These are phyloP conservation scores for Diachasma alloeum DNA, from an alignment of 1,140 invertebrate genomes.

Conservation along the genomic window DNA sequence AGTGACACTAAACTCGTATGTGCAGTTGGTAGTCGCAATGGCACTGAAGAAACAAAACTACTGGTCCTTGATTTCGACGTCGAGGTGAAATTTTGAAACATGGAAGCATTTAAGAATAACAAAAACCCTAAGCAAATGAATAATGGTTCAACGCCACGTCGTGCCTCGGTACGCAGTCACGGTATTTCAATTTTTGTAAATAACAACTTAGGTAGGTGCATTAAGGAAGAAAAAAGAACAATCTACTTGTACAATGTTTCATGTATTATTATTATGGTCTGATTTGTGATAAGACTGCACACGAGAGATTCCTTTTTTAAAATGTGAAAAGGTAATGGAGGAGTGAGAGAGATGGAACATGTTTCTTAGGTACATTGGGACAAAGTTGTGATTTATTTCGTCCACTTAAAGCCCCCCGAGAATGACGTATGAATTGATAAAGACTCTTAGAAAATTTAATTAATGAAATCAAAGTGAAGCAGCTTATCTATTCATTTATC, in stretches of 20 bases:
- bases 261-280: constrained; percentile 50
- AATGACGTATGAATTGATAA: not conserved
- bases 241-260: constrained; percentile 59
- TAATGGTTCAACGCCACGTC: constrained; percentile 24
- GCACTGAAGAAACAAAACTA: constrained; percentile 98
- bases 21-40: constrained; percentile 97
- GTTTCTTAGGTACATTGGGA: not conserved
- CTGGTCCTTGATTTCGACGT: constrained; percentile 97
- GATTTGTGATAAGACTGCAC: constrained; percentile 63
- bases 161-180: constrained; percentile 36
- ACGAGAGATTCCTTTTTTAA: constrained; percentile 32
- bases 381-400: too few species aligned
- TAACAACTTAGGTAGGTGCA: not conserved
- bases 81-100: constrained; percentile 65
- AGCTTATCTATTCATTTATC: not conserved
- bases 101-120: not conserved
- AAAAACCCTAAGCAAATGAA: not conserved
- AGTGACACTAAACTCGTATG: constrained; percentile 97
- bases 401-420: not conserved
- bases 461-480: not conserved
- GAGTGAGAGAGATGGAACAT: not conserved
- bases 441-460: not conserved
- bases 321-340: not conserved
- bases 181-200: constrained; percentile 23
- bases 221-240: constrained; percentile 34